Conservation (phyloP, 1,140 invertebrate species). For the Oryctes rhinoceros region DNA sequence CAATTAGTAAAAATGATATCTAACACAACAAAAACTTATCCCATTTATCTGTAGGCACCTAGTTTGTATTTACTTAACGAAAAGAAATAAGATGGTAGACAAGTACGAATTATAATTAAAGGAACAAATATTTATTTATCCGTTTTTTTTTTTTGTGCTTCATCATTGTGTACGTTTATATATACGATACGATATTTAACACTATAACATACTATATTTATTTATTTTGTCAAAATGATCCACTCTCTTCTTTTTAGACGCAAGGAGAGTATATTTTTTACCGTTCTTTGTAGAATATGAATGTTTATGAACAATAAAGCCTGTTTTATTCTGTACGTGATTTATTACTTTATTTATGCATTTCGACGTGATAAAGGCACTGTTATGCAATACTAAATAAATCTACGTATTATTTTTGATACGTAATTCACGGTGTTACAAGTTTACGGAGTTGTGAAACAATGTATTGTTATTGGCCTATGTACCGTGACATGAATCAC, state of each 20-base stretch:
- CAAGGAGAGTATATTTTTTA: conserved; percentile 28
- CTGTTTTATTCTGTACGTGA: conserved; percentile 25
- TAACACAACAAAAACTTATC: conserved; percentile 18
- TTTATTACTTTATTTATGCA: background rate
- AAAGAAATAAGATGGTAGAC: conserved; percentile 1
- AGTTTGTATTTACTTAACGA: background rate
- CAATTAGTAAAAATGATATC: conserved; percentile 2
- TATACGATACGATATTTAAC: conserved; percentile 8
- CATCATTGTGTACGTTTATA: conserved; percentile 22
- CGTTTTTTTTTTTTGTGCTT: conserved; percentile 20
- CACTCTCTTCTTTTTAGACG: conserved; percentile 22
- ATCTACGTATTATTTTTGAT: too few species aligned
- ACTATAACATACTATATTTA: conserved; percentile 31
- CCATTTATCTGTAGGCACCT: conserved; percentile 19
- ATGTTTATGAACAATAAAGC: conserved; percentile 32
- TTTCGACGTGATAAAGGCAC: too few species aligned
- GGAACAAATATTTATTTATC: conserved; percentile 1
- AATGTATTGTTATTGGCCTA: too few species aligned
- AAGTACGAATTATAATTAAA: conserved; percentile 20
- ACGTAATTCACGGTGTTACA: too few species aligned
- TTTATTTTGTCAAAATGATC: conserved; percentile 30
- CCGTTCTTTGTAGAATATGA: conserved; percentile 31
- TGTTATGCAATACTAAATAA: too few species aligned
- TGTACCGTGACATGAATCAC: too few species aligned
- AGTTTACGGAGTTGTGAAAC: too few species aligned